Percentiles rank a stretch among this genome's conserved stretches.
Conservation (phyloP, 2,113 vertebrate species). For the Podocnemis expansa region DNA sequence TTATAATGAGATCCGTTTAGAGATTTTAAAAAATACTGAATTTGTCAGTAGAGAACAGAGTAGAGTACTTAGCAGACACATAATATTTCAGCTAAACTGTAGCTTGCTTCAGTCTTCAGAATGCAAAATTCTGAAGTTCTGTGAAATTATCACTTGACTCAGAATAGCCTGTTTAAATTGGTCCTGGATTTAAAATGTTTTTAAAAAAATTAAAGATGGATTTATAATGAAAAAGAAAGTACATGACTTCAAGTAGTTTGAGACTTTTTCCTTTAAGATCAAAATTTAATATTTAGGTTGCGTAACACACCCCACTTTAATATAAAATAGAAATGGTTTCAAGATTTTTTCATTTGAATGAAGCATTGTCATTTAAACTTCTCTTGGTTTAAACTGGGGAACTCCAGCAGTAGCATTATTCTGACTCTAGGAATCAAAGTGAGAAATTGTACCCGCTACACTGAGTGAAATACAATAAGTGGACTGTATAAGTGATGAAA, state of each 20-base stretch:
- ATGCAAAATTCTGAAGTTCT: neutral
- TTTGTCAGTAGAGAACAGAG: neutral
- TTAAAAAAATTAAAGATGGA: neutral
- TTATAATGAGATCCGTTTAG: neutral
- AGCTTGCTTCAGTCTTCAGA: neutral
- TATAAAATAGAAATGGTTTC: neutral
- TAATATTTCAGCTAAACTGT: neutral
- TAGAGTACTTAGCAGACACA: neutral
- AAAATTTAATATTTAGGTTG: neutral
- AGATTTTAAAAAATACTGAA: neutral
- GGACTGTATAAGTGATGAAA: neutral
- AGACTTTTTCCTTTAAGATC: neutral
- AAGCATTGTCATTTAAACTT: no score
- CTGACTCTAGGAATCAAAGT: accelerated
- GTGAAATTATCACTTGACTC: neutral
- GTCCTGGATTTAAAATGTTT: neutral
- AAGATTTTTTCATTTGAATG: neutral
- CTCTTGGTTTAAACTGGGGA: no score
- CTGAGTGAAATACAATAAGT: neutral
- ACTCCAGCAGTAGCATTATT: neutral
- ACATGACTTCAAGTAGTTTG: neutral
- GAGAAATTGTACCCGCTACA: neutral
- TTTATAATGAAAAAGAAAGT: neutral
- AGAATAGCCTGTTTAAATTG: neutral
- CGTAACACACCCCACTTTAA: neutral